phyloP scores from a whole-genome alignment of 2,888 invertebrate species.

The Lasioglossum marginatum region DNA sequence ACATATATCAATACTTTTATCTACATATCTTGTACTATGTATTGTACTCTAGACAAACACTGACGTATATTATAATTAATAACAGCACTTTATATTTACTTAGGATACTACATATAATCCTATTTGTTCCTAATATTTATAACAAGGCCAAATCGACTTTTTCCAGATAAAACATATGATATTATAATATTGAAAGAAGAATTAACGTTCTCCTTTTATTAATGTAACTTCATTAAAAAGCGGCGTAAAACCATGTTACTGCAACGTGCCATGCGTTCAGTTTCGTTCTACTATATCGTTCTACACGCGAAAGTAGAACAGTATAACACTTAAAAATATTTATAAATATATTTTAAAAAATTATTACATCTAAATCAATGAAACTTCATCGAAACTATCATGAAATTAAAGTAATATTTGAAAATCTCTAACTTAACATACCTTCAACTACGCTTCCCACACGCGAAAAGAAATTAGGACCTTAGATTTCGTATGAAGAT shows the following conservation, averaged over 20 bases:
- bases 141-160: not conserved
- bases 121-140: not conserved
- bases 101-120: not conserved
- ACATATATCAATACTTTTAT: not conserved
- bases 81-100: not conserved
- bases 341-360: slow-evolving; percentile 2
- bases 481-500: slow-evolving; percentile 10
- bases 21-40: not conserved
- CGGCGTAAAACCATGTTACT: slow-evolving; percentile 27
- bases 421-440: slow-evolving; percentile 65
- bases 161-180: not conserved
- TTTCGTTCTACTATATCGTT: not conserved
- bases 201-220: not conserved
- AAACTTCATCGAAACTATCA: not conserved
- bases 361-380: not conserved
- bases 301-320: not conserved
- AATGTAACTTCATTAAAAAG: not conserved
- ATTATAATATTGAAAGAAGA: not conserved
- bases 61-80: not conserved
- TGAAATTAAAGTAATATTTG: slow-evolving; percentile 52
- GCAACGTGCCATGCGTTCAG: slow-evolving; percentile 64
- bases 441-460: slow-evolving; percentile 74
- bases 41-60: slow-evolving; percentile 1
- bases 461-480: slow-evolving; percentile 68
- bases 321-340: not conserved